Evolutionary conservation across 2,888 invertebrate genomes (phyloP).

Genomic region (Lasius fuliginosus): DNA sequence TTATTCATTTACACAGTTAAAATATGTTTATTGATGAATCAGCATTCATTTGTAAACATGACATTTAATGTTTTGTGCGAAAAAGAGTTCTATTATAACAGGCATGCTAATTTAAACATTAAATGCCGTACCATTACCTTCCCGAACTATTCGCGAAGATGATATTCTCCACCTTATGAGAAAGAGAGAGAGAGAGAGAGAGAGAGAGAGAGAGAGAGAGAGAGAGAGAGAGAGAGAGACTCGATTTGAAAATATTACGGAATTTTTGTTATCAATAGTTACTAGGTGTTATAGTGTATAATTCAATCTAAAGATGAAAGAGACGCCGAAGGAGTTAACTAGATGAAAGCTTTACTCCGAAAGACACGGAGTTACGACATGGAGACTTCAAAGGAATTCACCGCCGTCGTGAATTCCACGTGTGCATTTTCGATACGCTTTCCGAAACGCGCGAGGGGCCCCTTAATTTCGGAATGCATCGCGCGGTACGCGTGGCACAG

Average conservation of each 20-base stretch:
- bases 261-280: conserved; percentile 16
- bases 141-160: background rate
- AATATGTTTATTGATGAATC: conserved; percentile 7
- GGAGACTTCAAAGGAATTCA: conserved; percentile 50
- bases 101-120: conserved; percentile 41
- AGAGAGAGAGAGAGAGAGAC: too few species aligned
- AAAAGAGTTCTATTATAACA: conserved; percentile 34
- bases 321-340: background rate
- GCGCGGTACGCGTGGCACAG: conserved; percentile 58
- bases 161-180: background rate
- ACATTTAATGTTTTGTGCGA: conserved; percentile 5
- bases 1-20: conserved; percentile 22
- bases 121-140: conserved; percentile 1
- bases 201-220: too few species aligned
- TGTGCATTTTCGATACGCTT: conserved; percentile 56
- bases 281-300: background rate
- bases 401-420: conserved; percentile 22
- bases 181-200: too few species aligned
- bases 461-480: conserved; percentile 68
- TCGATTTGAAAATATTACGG: background rate
- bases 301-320: conserved; percentile 47
- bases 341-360: conserved; percentile 19
- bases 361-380: conserved; percentile 18
- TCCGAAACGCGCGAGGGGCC: conserved; percentile 47
- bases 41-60: conserved; percentile 16